Conservation (phyloP, 2,797 vertebrate genomes). For the Epinephelus coioides region DNA sequence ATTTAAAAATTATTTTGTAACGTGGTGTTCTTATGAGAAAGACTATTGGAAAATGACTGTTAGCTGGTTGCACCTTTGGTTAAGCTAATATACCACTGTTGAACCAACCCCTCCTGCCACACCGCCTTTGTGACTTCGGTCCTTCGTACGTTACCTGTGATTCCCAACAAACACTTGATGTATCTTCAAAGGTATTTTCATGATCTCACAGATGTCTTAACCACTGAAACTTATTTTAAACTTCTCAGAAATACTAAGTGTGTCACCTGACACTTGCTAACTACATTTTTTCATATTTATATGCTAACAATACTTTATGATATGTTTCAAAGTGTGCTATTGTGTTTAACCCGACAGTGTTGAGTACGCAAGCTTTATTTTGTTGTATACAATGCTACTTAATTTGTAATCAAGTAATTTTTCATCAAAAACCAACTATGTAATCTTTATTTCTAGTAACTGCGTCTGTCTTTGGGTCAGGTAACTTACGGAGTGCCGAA, state of each 20-base stretch:
- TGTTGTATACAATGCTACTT: too few relatives aligned
- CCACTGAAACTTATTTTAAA: not conserved
- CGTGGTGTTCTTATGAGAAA: constrained; percentile 36
- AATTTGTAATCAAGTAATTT: too few relatives aligned
- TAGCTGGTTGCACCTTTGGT: constrained; percentile 58
- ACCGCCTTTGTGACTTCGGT: constrained; percentile 18
- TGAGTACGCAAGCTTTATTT: not conserved
- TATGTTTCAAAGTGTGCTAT: not conserved
- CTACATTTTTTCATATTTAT: not conserved
- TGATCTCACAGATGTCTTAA: not conserved
- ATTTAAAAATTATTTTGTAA: constrained; percentile 48
- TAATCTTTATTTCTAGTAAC: not conserved
- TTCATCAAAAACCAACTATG: not conserved
- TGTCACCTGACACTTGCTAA: not conserved
- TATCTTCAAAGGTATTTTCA: not conserved
- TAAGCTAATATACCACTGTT: constrained; percentile 7
- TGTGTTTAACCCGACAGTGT: not conserved
- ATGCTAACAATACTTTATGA: not conserved
- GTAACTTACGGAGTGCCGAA: not conserved
- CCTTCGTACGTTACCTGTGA: not conserved
- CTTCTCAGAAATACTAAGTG: not conserved
- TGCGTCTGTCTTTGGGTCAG: rapidly evolving
- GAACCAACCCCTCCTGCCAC: constrained; percentile 17
- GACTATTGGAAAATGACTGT: constrained; percentile 71
- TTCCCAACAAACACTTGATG: not conserved